Evolutionary conservation across 2,888 invertebrate species (phyloP).

Genomic region (Perdita meconis): DNA sequence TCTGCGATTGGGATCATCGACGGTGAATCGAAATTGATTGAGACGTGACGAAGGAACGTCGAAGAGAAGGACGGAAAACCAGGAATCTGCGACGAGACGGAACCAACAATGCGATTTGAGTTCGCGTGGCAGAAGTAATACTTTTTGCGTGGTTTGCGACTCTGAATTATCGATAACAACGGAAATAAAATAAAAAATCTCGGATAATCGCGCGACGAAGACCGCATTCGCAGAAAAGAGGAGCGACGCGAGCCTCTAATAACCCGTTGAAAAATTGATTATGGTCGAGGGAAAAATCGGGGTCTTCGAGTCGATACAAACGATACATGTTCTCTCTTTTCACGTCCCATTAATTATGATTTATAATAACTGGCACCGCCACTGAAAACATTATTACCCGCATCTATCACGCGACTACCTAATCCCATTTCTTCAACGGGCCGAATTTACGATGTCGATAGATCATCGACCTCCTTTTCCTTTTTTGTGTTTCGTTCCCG

Average conservation of each 20-base stretch:
- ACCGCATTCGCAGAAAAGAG: slow-evolving; percentile 5
- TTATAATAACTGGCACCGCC: not conserved
- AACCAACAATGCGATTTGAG: slow-evolving; percentile 28
- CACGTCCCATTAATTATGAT: not conserved
- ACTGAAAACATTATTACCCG: too few species aligned
- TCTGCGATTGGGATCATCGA: not conserved
- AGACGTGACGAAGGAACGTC: too few species aligned
- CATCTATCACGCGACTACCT: too few species aligned
- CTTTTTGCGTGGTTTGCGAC: slow-evolving; percentile 2
- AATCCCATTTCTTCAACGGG: too few species aligned
- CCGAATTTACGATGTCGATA: too few species aligned
- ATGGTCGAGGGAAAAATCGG: slow-evolving; percentile 10
- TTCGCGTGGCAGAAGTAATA: slow-evolving; percentile 1
- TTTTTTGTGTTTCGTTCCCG: not conserved
- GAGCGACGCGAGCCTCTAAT: slow-evolving; percentile 1
- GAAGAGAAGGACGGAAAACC: not conserved
- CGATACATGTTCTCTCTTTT: not conserved
- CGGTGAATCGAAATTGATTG: not conserved
- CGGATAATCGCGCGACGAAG: slow-evolving; percentile 9
- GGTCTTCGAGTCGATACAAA: not conserved
- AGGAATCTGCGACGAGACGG: slow-evolving; percentile 8
- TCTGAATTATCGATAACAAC: not conserved
- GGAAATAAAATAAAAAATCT: slow-evolving; percentile 29
- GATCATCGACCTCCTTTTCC: not conserved
- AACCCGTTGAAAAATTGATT: slow-evolving; percentile 31